A percentile compares a stretch with the other conserved stretches of the same genome.
These are phyloP conservation scores for Apodemia zela DNA, from an alignment of 2,888 invertebrate species.

Conservation along the genomic window DNA sequence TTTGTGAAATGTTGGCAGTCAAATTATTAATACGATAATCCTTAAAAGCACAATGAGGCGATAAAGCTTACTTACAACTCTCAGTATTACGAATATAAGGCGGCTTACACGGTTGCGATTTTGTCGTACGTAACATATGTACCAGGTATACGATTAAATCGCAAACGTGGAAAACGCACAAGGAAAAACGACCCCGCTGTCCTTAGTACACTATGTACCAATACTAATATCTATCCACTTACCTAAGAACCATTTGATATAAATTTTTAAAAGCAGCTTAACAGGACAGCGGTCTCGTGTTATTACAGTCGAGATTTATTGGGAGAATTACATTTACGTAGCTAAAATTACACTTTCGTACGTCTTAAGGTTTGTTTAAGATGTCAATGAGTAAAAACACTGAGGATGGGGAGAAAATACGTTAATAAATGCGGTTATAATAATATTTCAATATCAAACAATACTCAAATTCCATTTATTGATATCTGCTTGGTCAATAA, in stretches of 20 bases:
- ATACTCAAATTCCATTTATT: conserved; percentile 57
- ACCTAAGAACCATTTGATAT: conserved; percentile 57
- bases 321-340: conserved; percentile 67
- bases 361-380: conserved; percentile 16
- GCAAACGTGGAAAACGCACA: not conserved
- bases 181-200: conserved; percentile 39
- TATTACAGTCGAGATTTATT: conserved; percentile 57
- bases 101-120: not conserved
- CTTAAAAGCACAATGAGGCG: conserved; percentile 72
- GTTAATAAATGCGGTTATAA: conserved; percentile 61
- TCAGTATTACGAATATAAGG: conserved; percentile 16
- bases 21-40: conserved; percentile 57
- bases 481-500: conserved; percentile 64
- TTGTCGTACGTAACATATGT: not conserved
- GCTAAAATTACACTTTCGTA: conserved; percentile 16
- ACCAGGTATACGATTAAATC: not conserved
- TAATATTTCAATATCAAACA: conserved; percentile 46
- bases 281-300: conserved; percentile 48
- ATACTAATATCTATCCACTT: conserved; percentile 36
- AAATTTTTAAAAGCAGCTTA: conserved; percentile 52
- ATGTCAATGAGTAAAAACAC: conserved; percentile 44
- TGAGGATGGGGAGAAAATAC: conserved; percentile 48
- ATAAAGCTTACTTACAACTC: conserved; percentile 70
- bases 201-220: conserved; percentile 32
- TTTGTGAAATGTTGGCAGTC: conserved; percentile 76